Conservation (phyloP, 1,140 invertebrate species). For the Physella acuta region DNA sequence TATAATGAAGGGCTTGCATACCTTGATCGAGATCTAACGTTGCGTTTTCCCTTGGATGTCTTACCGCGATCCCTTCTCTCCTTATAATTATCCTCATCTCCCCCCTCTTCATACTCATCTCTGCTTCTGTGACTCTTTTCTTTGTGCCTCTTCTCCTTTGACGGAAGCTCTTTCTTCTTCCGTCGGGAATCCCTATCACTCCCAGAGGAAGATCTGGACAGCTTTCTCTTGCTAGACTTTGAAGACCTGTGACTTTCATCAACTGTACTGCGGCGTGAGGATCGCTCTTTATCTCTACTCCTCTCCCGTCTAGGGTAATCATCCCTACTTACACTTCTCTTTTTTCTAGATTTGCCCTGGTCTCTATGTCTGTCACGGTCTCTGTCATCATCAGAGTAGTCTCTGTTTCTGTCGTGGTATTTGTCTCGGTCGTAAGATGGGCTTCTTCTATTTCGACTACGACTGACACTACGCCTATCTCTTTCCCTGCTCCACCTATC, state of each 20-base stretch:
- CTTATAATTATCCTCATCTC: conserved; percentile 33
- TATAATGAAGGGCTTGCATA: conserved; percentile 25
- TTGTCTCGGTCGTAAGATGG: conserved; percentile 7
- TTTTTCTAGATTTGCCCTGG: neutral
- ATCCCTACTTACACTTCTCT: conserved; percentile 14
- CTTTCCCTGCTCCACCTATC: conserved; percentile 4
- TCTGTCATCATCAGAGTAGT: conserved; percentile 17
- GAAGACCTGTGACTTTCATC: conserved; percentile 21
- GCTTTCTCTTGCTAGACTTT: conserved; percentile 36
- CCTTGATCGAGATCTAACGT: conserved; percentile 51
- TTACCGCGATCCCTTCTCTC: conserved; percentile 42
- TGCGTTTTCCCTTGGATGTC: conserved; percentile 51
- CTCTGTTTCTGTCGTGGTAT: conserved; percentile 13
- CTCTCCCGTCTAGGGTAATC: conserved; percentile 12
- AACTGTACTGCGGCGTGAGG: neutral
- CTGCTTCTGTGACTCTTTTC: conserved; percentile 16
- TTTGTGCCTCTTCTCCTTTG: conserved; percentile 8
- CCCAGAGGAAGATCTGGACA: conserved; percentile 39
- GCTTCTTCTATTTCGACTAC: conserved; percentile 18
- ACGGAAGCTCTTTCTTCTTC: conserved; percentile 5
- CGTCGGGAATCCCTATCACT: conserved; percentile 29
- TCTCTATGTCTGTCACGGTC: conserved; percentile 7
- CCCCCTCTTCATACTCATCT: conserved; percentile 22
- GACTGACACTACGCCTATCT: conserved; percentile 1
- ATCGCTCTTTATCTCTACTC: conserved; percentile 23